These are phyloP conservation scores for Prinia subflava DNA, from an alignment of 2,113 vertebrate genomes.

Conservation along the genomic window DNA sequence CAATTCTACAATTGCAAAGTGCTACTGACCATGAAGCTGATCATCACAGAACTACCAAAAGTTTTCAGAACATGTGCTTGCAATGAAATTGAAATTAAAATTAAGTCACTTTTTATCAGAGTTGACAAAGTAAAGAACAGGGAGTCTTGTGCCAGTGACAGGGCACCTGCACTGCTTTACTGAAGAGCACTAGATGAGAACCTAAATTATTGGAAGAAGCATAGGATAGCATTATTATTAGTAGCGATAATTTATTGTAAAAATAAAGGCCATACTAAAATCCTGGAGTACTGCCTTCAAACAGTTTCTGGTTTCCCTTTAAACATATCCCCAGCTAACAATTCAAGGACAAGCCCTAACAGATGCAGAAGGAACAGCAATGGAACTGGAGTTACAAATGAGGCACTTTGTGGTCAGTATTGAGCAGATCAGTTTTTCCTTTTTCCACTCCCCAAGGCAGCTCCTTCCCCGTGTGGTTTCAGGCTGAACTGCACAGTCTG, in stretches of 20 bases:
- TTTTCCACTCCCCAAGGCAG: background rate
- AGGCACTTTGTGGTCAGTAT: background rate
- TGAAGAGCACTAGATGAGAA: background rate
- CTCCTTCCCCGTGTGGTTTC: conserved; percentile 1
- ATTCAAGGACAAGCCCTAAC: background rate
- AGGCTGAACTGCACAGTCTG: background rate
- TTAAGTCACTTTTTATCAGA: background rate
- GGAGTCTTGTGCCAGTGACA: background rate
- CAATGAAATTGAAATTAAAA: background rate
- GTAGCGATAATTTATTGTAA: background rate
- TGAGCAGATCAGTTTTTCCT: background rate
- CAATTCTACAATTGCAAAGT: background rate
- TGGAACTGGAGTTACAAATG: background rate
- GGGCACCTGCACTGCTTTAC: background rate
- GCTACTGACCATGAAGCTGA: background rate
- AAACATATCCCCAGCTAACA: background rate
- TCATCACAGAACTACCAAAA: background rate
- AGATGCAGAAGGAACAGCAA: background rate
- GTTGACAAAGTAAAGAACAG: background rate
- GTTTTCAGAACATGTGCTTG: background rate
- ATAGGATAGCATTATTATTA: background rate
- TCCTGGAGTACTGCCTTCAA: background rate
- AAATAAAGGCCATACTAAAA: background rate
- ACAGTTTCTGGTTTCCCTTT: background rate
- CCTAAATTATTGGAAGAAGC: background rate